Evolutionary conservation across 2,797 vertebrate species (phyloP).

Genomic region (Botia kubotai): DNA sequence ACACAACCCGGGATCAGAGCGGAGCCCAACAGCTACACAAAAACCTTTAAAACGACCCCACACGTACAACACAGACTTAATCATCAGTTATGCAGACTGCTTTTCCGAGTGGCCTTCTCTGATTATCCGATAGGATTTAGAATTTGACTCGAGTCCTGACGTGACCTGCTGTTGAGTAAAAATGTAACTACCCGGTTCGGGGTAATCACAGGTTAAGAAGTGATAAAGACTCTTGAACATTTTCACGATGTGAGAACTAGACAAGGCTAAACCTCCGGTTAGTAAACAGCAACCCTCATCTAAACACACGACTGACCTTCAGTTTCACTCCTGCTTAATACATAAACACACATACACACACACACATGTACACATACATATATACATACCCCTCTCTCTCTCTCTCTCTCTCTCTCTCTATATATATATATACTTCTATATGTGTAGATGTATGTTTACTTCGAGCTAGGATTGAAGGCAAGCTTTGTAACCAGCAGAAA

Average conservation of each 20-base stretch:
- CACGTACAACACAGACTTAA: constrained; percentile 9
- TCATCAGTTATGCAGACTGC: neutral
- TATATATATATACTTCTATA: too few relatives aligned
- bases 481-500: too few relatives aligned
- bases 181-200: constrained; percentile 8
- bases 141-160: constrained; percentile 29
- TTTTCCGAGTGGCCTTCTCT: constrained; percentile 15
- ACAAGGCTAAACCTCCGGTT: neutral
- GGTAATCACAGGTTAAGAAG: constrained; percentile 3
- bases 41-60: constrained; percentile 35
- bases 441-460: too few relatives aligned
- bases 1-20: constrained; percentile 54
- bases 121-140: constrained; percentile 21
- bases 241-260: constrained; percentile 4
- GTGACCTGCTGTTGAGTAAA: constrained; percentile 30
- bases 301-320: neutral
- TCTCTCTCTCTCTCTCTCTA: too few relatives aligned
- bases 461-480: too few relatives aligned
- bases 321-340: neutral
- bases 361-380: too few relatives aligned
- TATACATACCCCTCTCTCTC: too few relatives aligned
- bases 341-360: too few relatives aligned
- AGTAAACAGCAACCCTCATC: neutral
- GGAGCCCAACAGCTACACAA: constrained; percentile 45
- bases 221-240: neutral